Evolutionary conservation across 2,797 vertebrate genomes (phyloP).

Genomic region (Anabas testudineus): DNA sequence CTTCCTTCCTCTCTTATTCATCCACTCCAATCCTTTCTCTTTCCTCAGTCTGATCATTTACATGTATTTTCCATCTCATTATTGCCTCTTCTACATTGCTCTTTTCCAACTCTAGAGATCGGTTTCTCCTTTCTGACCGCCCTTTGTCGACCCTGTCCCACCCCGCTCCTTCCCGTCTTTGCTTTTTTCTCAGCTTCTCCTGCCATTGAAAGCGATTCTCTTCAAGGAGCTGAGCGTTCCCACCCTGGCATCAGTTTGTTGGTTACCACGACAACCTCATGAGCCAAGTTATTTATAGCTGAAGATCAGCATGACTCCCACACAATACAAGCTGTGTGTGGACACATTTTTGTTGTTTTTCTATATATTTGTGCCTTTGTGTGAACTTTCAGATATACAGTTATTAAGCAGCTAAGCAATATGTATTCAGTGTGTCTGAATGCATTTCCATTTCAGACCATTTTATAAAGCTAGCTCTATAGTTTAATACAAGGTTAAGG

Average conservation of each 20-base stretch:
- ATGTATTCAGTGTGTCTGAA: not conserved
- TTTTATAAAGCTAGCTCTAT: not conserved
- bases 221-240: conserved; percentile 68
- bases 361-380: conserved; percentile 1
- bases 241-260: conserved; percentile 82
- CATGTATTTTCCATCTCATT: conserved; percentile 1
- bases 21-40: not conserved
- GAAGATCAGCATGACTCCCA: conserved; percentile 66
- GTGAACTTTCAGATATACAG: conserved; percentile 19
- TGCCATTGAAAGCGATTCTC: conserved; percentile 43
- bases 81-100: not conserved
- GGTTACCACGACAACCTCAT: conserved; percentile 85
- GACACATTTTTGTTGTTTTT: conserved; percentile 2
- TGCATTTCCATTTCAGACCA: not conserved
- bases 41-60: not conserved
- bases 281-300: conserved; percentile 86
- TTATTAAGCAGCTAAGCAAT: not conserved
- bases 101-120: not conserved
- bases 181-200: conserved; percentile 27
- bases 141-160: conserved; percentile 10
- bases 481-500: not conserved
- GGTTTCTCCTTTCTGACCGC: conserved; percentile 6
- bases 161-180: conserved; percentile 9
- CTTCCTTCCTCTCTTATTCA: not conserved
- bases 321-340: conserved; percentile 48